Base-by-base conservation (phyloP, 2,888 invertebrate species). In the Dermolepida albohirtum region DNA sequence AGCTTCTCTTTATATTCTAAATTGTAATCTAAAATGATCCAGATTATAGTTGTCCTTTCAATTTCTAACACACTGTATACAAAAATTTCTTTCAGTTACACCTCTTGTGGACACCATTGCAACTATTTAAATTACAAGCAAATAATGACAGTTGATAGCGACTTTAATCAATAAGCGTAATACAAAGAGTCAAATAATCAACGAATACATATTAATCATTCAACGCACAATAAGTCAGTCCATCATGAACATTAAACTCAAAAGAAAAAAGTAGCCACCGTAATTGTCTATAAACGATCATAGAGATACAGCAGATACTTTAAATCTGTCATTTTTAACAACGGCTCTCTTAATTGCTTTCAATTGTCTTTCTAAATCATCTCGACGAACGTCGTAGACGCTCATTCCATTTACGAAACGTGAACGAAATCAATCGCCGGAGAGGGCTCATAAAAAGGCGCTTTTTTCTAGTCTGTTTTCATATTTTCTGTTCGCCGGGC, bases 351-450 rank as follows among this genome's bases (percentile, higher is more conserved):
- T 66, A 66, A 66, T 66, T 66, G 66, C 44, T 66, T 57, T 50
- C 57, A 57, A 66, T 57, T 55, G 51, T 66, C 66, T 57, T 66
- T 50, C 57, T 66, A 66, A 66, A 66, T 66, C 66, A 59, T 66
- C 34, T 66, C 59, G 47, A 49, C 57, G 66, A 22, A 49, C n/a
- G n/a, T n/a, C n/a, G 34, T 47, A 34, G 34, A 34, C 44, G 10
- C 43, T 1, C 17, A n/a, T 22, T 41, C 57, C 57, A 57, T 57
- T 47, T 47, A 47, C 34, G 47, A 62, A 49, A 57, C 57, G 41
- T 66, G 59, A 66, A 59, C 59, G 66, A 66, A 41, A 40, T 27
- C 59, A 16, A 55, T 40, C 51, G 29, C 10, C 14, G n/a, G 34
- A 29, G 34, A 12, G 40, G 16, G 22, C 34, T 40, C 40, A 62